A percentile compares a stretch with the other conserved stretches of the same genome.
Conservation (phyloP, 2,797 vertebrate genomes). For the Peromyscus attwateri region DNA sequence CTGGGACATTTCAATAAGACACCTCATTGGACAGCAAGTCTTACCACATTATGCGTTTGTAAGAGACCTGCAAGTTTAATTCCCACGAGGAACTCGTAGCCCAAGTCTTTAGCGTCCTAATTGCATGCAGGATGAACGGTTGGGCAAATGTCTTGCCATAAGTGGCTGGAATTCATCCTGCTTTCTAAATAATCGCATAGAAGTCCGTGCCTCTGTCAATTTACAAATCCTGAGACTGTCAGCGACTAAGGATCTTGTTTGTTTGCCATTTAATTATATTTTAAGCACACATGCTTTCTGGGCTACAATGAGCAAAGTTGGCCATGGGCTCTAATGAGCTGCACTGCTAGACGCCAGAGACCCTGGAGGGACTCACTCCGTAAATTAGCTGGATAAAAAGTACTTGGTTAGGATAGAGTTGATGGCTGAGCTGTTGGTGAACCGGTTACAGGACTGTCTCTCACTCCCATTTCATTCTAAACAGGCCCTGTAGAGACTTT, state of each 20-base stretch:
- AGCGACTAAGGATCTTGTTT: conserved; percentile 91
- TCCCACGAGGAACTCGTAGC: conserved; percentile 95
- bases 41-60: conserved; percentile 94
- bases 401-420: conserved; percentile 91
- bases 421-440: conserved; percentile 90
- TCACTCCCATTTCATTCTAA: conserved; percentile 86
- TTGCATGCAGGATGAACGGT: conserved; percentile 93
- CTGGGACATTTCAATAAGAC: conserved; percentile 97
- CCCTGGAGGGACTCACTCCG: conserved; percentile 91
- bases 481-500: conserved; percentile 88
- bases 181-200: conserved; percentile 70
- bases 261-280: conserved; percentile 96
- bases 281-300: conserved; percentile 92
- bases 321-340: conserved; percentile 94
- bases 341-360: conserved; percentile 91
- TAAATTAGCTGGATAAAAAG: conserved; percentile 92
- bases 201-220: conserved; percentile 85
- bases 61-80: conserved; percentile 96
- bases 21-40: conserved; percentile 95
- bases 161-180: conserved; percentile 75
- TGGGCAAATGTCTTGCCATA: conserved; percentile 86
- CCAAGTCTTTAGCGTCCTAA: conserved; percentile 99
- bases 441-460: conserved; percentile 88
- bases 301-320: conserved; percentile 89
- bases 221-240: conserved; percentile 76